Percentiles rank a stretch among this genome's conserved stretches.
These are phyloP conservation scores for Tiliacea aurago DNA, from an alignment of 2,888 invertebrate species.

Conservation along the genomic window DNA sequence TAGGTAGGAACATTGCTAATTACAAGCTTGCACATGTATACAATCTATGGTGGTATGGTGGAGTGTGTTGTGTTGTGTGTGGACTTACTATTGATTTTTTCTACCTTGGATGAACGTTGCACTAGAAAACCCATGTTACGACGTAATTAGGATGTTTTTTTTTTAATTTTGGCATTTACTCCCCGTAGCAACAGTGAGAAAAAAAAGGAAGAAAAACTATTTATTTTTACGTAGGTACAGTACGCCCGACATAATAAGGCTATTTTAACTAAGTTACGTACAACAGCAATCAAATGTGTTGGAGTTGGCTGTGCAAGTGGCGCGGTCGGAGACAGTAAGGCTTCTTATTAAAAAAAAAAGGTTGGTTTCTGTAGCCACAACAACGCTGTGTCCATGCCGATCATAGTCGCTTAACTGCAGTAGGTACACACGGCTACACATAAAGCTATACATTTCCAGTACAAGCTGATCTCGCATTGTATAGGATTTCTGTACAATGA, in stretches of 20 bases:
- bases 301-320: background rate
- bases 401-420: background rate
- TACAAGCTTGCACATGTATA: no score
- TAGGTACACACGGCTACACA: no score
- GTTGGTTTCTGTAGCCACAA: conserved; percentile 13
- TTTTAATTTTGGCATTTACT: background rate
- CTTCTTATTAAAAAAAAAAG: conserved; percentile 1
- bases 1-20: no score
- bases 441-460: no score
- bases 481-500: no score
- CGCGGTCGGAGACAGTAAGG: background rate
- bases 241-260: background rate
- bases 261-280: background rate
- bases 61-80: no score
- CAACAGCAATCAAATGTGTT: background rate
- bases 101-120: conserved; percentile 8
- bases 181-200: background rate
- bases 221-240: background rate
- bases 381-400: conserved; percentile 5
- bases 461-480: no score
- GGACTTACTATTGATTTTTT: background rate
- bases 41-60: no score
- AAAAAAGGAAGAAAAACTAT: background rate
- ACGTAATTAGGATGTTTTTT: background rate
- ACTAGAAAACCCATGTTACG: background rate